Percentiles rank a stretch among this genome's conserved stretches.
Conservation (phyloP, 23 tunicate genomes). For the Ciona savignyi region DNA sequence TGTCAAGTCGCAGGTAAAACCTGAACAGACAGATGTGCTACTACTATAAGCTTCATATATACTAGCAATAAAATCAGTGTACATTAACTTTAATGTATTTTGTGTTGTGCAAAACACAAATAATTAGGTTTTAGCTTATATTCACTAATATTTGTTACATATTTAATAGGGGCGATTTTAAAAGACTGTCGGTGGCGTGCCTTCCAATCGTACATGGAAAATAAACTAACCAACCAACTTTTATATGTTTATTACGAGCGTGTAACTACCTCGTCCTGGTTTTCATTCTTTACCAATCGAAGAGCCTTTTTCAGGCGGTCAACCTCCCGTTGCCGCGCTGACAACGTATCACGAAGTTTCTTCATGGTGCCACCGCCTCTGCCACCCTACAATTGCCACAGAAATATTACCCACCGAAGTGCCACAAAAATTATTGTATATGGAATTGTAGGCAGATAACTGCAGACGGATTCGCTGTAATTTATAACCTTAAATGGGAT, state of each 20-base stretch:
- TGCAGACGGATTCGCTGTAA: no score
- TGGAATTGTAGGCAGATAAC: no score
- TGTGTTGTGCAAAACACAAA: no score
- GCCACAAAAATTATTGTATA: no score
- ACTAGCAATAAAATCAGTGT: no score
- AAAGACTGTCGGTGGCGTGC: conserved; percentile 47
- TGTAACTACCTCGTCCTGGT: conserved; percentile 59
- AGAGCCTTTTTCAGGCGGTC: conserved; percentile 55
- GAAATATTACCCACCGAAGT: neutral
- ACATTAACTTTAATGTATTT: no score
- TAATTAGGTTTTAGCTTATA: neutral
- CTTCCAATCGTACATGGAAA: conserved; percentile 19
- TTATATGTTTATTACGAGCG: conserved; percentile 31
- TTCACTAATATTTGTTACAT: no score
- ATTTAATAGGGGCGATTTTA: no score
- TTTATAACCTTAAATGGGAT: no score
- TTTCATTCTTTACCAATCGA: conserved; percentile 36
- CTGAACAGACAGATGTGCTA: no score
- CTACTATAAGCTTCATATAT: no score
- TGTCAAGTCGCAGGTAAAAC: no score
- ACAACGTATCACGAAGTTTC: conserved; percentile 44
- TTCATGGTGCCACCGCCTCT: conserved; percentile 47
- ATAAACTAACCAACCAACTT: conserved; percentile 41
- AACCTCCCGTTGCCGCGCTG: conserved; percentile 50
- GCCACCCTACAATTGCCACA: conserved; percentile 13